Conservation (phyloP, 2,888 invertebrate species). For the Caradrina clavipalpis region DNA sequence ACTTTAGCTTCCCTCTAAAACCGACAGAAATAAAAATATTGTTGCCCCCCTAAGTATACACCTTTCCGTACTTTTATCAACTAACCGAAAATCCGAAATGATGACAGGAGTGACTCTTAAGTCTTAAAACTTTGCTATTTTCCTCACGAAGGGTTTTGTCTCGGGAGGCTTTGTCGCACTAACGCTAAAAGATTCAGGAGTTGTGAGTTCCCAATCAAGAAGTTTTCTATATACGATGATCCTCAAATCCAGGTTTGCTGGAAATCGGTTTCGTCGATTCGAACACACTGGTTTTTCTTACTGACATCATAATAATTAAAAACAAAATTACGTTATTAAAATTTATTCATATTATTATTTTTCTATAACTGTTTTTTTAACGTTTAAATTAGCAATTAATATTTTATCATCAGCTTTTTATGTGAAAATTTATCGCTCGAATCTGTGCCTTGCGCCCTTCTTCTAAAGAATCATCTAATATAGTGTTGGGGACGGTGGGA, state of each 20-base stretch:
- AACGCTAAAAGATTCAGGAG: constrained; percentile 69
- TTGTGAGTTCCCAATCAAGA: constrained; percentile 65
- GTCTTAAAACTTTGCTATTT: constrained; percentile 69
- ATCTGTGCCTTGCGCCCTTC: constrained; percentile 54
- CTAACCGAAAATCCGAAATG: constrained; percentile 64
- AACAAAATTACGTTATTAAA: background rate
- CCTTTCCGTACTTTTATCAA: constrained; percentile 55
- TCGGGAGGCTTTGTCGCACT: constrained; percentile 65
- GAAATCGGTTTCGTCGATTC: constrained; percentile 33
- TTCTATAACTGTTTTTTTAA: too few species aligned
- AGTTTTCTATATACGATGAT: constrained; percentile 56
- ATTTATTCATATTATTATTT: background rate
- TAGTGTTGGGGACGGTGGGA: constrained; percentile 61
- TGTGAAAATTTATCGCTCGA: constrained; percentile 26
- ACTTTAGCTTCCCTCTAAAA: constrained; percentile 1
- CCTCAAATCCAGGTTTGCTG: constrained; percentile 26
- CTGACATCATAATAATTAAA: background rate
- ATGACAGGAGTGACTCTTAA: constrained; percentile 65
- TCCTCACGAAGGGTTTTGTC: constrained; percentile 65
- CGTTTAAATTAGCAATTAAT: background rate
- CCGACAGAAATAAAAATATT: constrained; percentile 21
- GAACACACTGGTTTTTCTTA: constrained; percentile 40
- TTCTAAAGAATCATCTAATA: constrained; percentile 69
- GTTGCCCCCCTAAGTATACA: constrained; percentile 19
- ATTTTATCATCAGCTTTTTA: background rate